These are phyloP conservation scores for Tetramorium bicarinatum DNA, from an alignment of 2,888 invertebrate species.

Conservation along the genomic window DNA sequence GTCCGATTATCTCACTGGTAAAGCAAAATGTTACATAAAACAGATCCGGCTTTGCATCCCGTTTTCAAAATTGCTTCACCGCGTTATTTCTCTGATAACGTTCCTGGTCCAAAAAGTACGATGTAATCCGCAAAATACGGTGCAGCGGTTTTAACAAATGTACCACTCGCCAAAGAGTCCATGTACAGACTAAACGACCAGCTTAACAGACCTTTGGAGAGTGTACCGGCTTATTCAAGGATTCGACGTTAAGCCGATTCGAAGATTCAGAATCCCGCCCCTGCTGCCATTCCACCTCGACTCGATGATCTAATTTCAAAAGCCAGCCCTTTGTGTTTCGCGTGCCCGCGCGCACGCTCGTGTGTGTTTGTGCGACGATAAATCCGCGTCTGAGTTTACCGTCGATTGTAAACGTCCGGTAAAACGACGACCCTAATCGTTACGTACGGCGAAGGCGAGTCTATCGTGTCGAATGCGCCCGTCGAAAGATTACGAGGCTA, in stretches of 20 bases:
- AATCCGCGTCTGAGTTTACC: slow-evolving; percentile 57
- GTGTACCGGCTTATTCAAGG: slow-evolving; percentile 59
- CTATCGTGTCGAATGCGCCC: slow-evolving; percentile 11
- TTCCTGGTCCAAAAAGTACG: slow-evolving; percentile 30
- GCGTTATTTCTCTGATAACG: slow-evolving; percentile 11
- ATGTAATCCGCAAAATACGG: slow-evolving; percentile 39
- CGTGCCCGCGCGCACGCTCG: neutral
- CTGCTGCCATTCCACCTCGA: slow-evolving; percentile 31
- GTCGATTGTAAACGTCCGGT: slow-evolving; percentile 52
- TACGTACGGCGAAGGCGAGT: slow-evolving; percentile 41
- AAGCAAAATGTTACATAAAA: slow-evolving; percentile 45
- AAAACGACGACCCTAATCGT: slow-evolving; percentile 55
- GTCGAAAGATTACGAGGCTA: slow-evolving; percentile 39
- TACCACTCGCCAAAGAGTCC: slow-evolving; percentile 47
- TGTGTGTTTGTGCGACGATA: neutral
- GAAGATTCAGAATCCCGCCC: slow-evolving; percentile 61
- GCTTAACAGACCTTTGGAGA: slow-evolving; percentile 41
- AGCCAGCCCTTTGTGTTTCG: slow-evolving; percentile 36
- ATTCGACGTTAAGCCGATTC: slow-evolving; percentile 67
- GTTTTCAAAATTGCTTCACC: slow-evolving; percentile 30
- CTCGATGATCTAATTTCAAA: slow-evolving; percentile 65
- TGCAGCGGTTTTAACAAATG: slow-evolving; percentile 62
- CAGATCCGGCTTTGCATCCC: slow-evolving; percentile 42
- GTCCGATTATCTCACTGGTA: slow-evolving; percentile 41
- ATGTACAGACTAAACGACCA: slow-evolving; percentile 37